Percentiles rank a stretch among this genome's conserved stretches.
These are phyloP conservation scores for Syngnathus rostellatus DNA, from an alignment of 2,797 vertebrate species.

Conservation along the genomic window DNA sequence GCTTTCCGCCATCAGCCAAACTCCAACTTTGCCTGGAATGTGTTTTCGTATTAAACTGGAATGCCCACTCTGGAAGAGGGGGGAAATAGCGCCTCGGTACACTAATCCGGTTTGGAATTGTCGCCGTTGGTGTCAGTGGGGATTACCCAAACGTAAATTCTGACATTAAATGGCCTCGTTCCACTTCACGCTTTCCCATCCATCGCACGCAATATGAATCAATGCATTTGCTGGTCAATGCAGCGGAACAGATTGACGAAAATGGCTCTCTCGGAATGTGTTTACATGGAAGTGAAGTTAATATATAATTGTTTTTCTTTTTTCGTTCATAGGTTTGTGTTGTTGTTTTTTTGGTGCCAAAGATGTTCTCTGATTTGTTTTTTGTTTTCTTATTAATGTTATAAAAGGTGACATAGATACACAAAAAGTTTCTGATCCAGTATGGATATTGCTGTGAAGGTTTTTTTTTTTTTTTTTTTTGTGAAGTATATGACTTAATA, in stretches of 20 bases:
- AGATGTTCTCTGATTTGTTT: slow-evolving; percentile 69
- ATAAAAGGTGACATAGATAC: slow-evolving; percentile 66
- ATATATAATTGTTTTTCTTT: slow-evolving; percentile 90
- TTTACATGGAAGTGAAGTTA: slow-evolving; percentile 91
- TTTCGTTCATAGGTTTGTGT: slow-evolving; percentile 22
- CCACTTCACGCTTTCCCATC: neutral
- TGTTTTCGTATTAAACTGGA: neutral
- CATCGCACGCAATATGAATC: neutral
- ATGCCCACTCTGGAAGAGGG: neutral
- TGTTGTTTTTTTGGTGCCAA: slow-evolving; percentile 76
- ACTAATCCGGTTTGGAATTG: neutral
- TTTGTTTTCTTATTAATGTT: slow-evolving; percentile 76
- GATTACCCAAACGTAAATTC: slow-evolving; percentile 1
- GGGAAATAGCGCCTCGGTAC: neutral
- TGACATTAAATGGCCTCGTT: neutral
- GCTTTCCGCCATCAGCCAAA: slow-evolving; percentile 43
- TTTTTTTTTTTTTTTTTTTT: slow-evolving; percentile 59
- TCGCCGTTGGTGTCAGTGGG: neutral
- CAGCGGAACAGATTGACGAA: slow-evolving; percentile 55
- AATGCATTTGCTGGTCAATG: slow-evolving; percentile 84
- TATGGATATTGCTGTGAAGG: slow-evolving; percentile 70
- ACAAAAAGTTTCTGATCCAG: slow-evolving; percentile 70
- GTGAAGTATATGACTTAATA: slow-evolving; percentile 67
- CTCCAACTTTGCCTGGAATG: neutral
- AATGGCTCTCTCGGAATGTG: slow-evolving; percentile 71